Conservation (phyloP, 1,140 invertebrate species). For the Pantala flavescens region DNA sequence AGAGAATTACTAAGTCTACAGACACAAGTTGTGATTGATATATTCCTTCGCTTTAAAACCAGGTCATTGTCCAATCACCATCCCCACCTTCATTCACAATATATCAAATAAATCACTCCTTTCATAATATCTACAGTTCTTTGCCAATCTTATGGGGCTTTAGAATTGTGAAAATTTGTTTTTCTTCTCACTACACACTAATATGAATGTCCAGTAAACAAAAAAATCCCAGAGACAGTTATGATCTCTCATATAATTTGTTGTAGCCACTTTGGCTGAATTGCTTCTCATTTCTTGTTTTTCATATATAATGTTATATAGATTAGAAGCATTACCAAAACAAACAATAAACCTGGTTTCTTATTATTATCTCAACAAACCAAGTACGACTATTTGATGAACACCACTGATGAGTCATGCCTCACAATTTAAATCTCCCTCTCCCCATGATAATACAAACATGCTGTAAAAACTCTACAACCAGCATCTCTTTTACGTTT, state of each 20-base stretch:
- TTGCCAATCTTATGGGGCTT: background rate
- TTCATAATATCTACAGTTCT: background rate
- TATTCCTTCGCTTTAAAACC: background rate
- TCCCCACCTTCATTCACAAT: background rate
- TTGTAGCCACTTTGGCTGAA: background rate
- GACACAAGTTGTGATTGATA: constrained; percentile 3
- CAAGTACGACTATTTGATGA: constrained; percentile 6
- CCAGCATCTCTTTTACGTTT: constrained; percentile 5
- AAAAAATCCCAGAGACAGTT: constrained; percentile 1
- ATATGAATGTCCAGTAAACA: constrained; percentile 7
- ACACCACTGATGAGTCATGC: constrained; percentile 7
- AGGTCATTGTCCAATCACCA: constrained; percentile 4
- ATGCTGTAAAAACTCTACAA: constrained; percentile 6
- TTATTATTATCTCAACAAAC: constrained; percentile 10
- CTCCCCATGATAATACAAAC: constrained; percentile 6
- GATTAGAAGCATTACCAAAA: constrained; percentile 8
- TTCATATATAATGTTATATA: constrained; percentile 5
- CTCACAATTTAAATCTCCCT: background rate
- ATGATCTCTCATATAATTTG: constrained; percentile 3
- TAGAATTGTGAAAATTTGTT: constrained; percentile 10
- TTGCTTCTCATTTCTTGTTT: constrained; percentile 10
- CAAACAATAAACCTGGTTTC: background rate
- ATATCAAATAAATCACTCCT: constrained; percentile 4
- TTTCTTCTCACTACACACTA: constrained; percentile 6
- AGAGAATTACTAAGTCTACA: constrained; percentile 10